Evolutionary conservation across 2,797 vertebrate species (phyloP).

Genomic region (Galago senegalensis): DNA sequence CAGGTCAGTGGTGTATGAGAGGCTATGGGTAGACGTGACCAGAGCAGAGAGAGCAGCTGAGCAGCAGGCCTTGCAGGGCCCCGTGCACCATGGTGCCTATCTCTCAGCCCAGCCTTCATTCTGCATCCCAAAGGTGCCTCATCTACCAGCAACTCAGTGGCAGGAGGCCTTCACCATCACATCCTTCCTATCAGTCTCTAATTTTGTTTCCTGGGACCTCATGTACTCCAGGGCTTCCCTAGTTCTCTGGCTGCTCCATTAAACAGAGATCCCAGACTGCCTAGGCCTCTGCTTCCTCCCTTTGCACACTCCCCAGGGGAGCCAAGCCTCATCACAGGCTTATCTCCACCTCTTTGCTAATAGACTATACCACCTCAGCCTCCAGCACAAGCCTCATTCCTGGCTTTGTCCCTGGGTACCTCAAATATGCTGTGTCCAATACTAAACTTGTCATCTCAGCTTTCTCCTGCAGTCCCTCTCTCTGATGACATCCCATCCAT

Average conservation of each 20-base stretch:
- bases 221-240: accelerated
- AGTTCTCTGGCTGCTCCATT: neutral
- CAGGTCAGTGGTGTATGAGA: neutral
- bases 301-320: neutral
- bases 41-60: neutral
- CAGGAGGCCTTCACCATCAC: neutral
- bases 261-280: neutral
- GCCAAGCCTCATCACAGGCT: neutral
- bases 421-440: neutral
- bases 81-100: accelerated
- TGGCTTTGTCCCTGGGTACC: neutral
- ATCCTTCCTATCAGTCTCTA: too few relatives aligned
- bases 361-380: neutral
- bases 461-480: neutral
- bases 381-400: neutral
- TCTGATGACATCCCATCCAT: neutral
- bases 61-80: neutral
- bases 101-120: neutral
- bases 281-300: neutral
- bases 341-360: neutral
- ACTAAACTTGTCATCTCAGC: neutral
- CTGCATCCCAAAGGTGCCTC: too few relatives aligned
- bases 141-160: neutral
- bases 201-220: neutral
- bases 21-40: accelerated